Percentiles rank a stretch among this genome's conserved stretches.
These are phyloP conservation scores for Pantelozetes paolii DNA, from an alignment of 2,888 invertebrate genomes.

Conservation along the genomic window DNA sequence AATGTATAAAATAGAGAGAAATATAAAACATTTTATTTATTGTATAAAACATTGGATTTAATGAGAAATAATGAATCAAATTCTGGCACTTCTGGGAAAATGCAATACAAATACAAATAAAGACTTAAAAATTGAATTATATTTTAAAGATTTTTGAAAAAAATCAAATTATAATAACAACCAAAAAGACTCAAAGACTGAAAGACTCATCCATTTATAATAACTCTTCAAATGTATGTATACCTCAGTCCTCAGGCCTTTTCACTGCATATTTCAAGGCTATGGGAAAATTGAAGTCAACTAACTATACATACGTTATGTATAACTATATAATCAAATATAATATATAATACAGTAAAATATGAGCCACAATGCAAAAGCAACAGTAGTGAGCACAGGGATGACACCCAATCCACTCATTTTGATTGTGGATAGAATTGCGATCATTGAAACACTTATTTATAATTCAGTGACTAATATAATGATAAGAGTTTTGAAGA, in stretches of 20 bases:
- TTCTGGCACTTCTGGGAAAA: conserved; percentile 18
- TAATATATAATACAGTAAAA: not conserved
- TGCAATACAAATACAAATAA: not conserved
- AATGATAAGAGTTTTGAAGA: too few relatives aligned
- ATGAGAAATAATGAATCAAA: conserved; percentile 30
- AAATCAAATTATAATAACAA: not conserved
- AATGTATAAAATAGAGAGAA: not conserved
- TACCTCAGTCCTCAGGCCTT: conserved; percentile 29
- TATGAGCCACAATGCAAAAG: not conserved
- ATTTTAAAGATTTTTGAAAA: not conserved
- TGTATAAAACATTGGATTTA: not conserved
- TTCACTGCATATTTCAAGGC: conserved; percentile 26
- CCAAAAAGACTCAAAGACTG: too few relatives aligned
- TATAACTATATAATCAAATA: not conserved
- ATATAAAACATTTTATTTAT: conserved; percentile 20
- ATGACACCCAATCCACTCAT: conserved; percentile 31
- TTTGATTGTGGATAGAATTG: conserved; percentile 6
- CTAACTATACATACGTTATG: conserved; percentile 12
- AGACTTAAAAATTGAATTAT: conserved; percentile 2
- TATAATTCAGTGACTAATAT: not conserved
- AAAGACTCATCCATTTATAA: conserved; percentile 21
- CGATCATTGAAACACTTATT: not conserved
- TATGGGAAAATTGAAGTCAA: conserved; percentile 36
- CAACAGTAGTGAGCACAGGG: not conserved
- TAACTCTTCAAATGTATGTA: conserved; percentile 34